Evolutionary conservation across 2,113 vertebrate species (phyloP), one percentile per base, ranked within the genome.

Genomic region (Gadus macrocephalus): DNA sequence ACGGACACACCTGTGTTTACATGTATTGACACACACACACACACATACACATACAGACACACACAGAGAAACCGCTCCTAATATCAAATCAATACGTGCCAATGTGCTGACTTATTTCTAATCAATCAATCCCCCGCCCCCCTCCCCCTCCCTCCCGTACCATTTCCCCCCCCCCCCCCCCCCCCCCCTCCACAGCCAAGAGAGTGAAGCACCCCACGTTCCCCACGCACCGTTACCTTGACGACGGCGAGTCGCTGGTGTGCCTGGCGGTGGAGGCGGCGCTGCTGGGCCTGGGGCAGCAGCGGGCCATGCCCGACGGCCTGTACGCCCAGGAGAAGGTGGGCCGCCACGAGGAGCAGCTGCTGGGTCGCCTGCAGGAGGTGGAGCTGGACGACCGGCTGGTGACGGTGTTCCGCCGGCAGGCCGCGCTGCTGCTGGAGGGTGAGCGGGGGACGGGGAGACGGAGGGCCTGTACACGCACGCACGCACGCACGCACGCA

Each of bases 241-340:
- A 98, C 87, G 95, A 97, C 75, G 96, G 94, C 4, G 95, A 98
- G 73, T 95, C 95, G 35, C 95, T 95, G 7, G 82, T 94, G 85
- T 93, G 92, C 0, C 87, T 98, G 81, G 96, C 96, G 0, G 94
- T 96, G 85, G 96, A 98, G 87, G 95, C 93, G 16, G 95, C 96
- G 9, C 78, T 98, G 77, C 93, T 98, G 61, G 96, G 96, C 3
- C 79, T 98, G 72, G 96, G 95, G n/a, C 96, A 98, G 90, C 96
- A 98, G 76, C 90, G 96, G 65, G 90, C 93, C 88, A 98, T 98
- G 96, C 96, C 96, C 0, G 96, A 98, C 64, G 96, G 96, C 75
- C 93, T 98, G 16, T 98, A 98, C 70, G 95, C 95, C 76, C 96
- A 98, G 89, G 96, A 98, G 91, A 98, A 98, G 71, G 93, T 96